Percentiles rank a stretch among this genome's conserved stretches.
Evolutionary conservation across 2,113 vertebrate species (phyloP).

Genomic region (Thunnus maccoyii): DNA sequence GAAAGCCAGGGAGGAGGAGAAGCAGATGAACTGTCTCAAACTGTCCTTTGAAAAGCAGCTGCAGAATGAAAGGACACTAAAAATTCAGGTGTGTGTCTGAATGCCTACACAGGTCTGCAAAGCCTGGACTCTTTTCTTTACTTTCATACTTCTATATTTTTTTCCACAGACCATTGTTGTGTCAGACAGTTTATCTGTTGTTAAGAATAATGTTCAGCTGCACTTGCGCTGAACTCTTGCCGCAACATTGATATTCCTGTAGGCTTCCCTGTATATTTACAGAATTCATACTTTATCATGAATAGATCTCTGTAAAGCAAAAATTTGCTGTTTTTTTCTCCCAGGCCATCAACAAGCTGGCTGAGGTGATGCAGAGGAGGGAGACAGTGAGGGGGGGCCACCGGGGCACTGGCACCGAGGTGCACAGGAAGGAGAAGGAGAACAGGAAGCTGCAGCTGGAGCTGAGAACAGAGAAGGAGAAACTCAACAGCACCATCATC

Average conservation of each 20-base stretch:
- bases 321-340: not conserved
- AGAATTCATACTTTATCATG: slow-evolving; percentile 20
- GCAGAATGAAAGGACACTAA: slow-evolving; percentile 92
- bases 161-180: slow-evolving; percentile 12
- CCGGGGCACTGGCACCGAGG: slow-evolving; percentile 88
- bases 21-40: slow-evolving; percentile 84
- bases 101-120: slow-evolving; percentile 50
- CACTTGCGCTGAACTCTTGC: slow-evolving; percentile 52
- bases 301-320: slow-evolving; percentile 17
- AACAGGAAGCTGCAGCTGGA: slow-evolving; percentile 96
- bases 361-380: slow-evolving; percentile 96
- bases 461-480: slow-evolving; percentile 93
- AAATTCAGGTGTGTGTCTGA: slow-evolving; percentile 90
- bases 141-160: slow-evolving; percentile 8
- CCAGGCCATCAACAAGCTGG: slow-evolving; percentile 96
- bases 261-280: slow-evolving; percentile 5
- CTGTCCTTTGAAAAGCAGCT: slow-evolving; percentile 92
- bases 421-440: slow-evolving; percentile 95
- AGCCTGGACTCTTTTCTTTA: slow-evolving; percentile 24
- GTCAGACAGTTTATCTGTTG: slow-evolving; percentile 22
- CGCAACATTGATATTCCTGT: slow-evolving; percentile 28
- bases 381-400: slow-evolving; percentile 77
- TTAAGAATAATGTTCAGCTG: slow-evolving; percentile 48
- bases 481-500: slow-evolving; percentile 94
- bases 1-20: slow-evolving; percentile 88